Evolutionary conservation across 2,888 invertebrate species (phyloP), one percentile per base, ranked within the genome.

Genomic region (Ephialtes manifestator): DNA sequence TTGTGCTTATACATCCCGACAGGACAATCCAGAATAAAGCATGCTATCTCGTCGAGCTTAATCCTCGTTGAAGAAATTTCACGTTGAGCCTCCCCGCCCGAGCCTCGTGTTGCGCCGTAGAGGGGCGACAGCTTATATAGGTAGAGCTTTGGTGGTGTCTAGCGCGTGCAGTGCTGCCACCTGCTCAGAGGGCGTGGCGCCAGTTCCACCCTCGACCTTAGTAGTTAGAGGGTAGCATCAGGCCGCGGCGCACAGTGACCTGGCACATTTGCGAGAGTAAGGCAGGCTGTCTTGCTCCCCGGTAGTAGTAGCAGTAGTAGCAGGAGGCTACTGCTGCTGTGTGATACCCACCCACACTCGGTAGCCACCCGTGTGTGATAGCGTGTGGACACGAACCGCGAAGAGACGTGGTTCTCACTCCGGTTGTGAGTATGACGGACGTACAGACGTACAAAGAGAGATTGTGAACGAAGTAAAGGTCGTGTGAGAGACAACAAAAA

Each of bases 101-200:
- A 28, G 11, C 28, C 28, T 58, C 58, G 63, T 39, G 39, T 39
- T 28, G 0, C 4, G 63, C 10, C 15, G 63, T n/a, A n/a, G 63
- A 1, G 43, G 67, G 43, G 13, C 4, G 24, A 11, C 0, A 2
- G 39, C 0, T 39, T 39, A 20, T 46, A 46, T 43, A 20, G 65
- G 11, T 20, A 43, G 43, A 65, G 39, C 35, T 65, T 67, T 43
- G 24, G 53, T 51, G 31, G 67, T 53, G 67, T 24, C n/a, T 20
- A 43, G 63, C 18, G 75, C 72, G 83, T 81, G 43, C 82, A 65
- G 90, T 90, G 89, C 87, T 90, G 89, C 90, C 89, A 89, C 89
- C 93, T 92, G 88, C 89, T 86, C 85, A 90, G 92, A 92, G 92
- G 92, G 92, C 92, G 92, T 92, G 92, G 93, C 91, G 93, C 91